Evolutionary conservation across 64 coral and sea anemone species (phyloP), one percentile per base, ranked within the genome.

Genomic region (Dendrophyllia cribrosa): DNA sequence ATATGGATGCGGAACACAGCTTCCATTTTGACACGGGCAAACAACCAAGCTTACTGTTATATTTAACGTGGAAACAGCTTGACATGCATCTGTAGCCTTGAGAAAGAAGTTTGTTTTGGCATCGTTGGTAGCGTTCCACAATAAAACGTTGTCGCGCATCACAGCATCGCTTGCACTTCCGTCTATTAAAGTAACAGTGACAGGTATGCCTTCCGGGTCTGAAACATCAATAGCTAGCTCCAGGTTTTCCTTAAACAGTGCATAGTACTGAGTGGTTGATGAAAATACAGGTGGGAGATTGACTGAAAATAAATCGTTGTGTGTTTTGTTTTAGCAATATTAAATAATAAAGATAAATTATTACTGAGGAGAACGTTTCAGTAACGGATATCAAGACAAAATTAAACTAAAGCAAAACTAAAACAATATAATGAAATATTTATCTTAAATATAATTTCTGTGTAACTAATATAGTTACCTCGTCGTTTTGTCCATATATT

Each of bases 11-110:
- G 90, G 78, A 55, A 66, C 47, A 44, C 90, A 92, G 47, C 16
- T 53, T 26, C 90, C 90, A 69, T 92, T 92, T 61, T 85, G 26
- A 86, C 90, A 92, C 72, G 24, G 90, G 21, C 90, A 92, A 3
- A 24, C 23, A 25, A 76, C 69, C 17, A 86, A 76, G 19, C 46
- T 50, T 5, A 92, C 45, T 4, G 70, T 92, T 4, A 92, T 66
- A 5, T 58, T 92, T 11, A 76, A 26, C 6, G 34, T 76, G 11
- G 71, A 56, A 5, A 43, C 17, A 4, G 79, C 80, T 49, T 86
- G 61, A 46, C 90, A 92, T 44, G 71, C 90, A 66, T 92, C 90
- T 6, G 73, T 86, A 2, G 77, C 90, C 74, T 85, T 75, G 0
- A 92, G 50, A 50, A 8, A 44, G 74, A 92, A 92, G 0, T 34